Percentiles rank a stretch among this genome's conserved stretches.
Evolutionary conservation across 2,888 invertebrate genomes (phyloP).

Genomic region (Ornithoptera priamus): DNA sequence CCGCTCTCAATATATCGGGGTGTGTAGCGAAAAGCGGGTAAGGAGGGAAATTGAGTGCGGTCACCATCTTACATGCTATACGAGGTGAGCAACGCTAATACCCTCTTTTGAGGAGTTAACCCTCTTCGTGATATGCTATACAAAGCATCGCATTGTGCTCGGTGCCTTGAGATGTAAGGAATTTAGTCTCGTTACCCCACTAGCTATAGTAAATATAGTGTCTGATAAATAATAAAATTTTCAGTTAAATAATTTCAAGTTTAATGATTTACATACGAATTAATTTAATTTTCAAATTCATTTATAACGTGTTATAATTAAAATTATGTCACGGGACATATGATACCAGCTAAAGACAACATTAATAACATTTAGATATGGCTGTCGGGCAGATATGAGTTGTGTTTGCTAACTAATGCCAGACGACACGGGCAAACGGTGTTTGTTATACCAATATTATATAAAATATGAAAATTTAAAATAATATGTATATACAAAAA

Average conservation of each 20-base stretch:
- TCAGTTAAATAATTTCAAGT: not conserved
- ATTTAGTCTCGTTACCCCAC: no score
- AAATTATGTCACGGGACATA: not conserved
- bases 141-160: no score
- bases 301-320: not conserved
- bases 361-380: not conserved
- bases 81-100: no score
- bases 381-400: not conserved
- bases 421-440: not conserved
- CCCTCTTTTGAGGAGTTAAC: no score
- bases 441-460: not conserved
- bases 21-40: no score
- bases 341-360: not conserved
- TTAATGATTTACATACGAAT: not conserved
- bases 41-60: no score
- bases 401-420: not conserved
- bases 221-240: no score
- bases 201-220: no score
- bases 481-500: not conserved
- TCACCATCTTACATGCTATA: no score
- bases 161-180: no score
- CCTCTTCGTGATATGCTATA: no score
- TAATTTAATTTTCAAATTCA: not conserved
- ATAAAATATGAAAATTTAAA: not conserved
- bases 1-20: no score